Conservation (phyloP, 2,797 vertebrate species). For the Pogonophryne albipinna region DNA sequence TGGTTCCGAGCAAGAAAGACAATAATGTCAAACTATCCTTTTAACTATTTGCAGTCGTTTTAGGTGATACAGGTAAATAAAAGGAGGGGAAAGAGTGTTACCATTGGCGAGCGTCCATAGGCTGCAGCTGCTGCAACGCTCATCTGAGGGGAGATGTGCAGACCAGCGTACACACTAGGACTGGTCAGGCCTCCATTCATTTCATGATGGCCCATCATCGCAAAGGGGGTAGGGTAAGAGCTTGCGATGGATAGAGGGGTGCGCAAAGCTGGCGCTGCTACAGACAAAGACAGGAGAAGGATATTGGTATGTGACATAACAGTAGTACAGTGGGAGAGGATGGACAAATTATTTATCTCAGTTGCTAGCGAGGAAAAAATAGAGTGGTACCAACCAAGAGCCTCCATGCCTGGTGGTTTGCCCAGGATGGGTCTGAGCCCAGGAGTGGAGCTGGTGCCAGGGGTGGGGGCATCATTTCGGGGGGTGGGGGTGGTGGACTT, state of each 20-base stretch:
- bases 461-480: slow-evolving; percentile 95
- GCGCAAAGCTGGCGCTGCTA: slow-evolving; percentile 91
- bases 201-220: slow-evolving; percentile 96
- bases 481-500: slow-evolving; percentile 99
- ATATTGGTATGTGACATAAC: slow-evolving; percentile 35
- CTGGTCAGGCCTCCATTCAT: slow-evolving; percentile 96
- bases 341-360: slow-evolving; percentile 30
- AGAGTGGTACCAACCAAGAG: slow-evolving; percentile 89
- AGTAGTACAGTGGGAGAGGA: slow-evolving; percentile 11
- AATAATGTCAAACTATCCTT: slow-evolving; percentile 19
- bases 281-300: slow-evolving; percentile 45
- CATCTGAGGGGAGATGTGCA: slow-evolving; percentile 99
- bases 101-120: slow-evolving; percentile 95
- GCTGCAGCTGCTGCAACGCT: slow-evolving; percentile 94
- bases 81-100: slow-evolving; percentile 59
- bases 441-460: slow-evolving; percentile 96
- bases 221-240: slow-evolving; percentile 95
- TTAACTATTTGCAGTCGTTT: slow-evolving; percentile 21
- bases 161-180: slow-evolving; percentile 94
- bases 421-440: slow-evolving; percentile 95
- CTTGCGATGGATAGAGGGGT: slow-evolving; percentile 96
- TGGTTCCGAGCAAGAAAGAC: neutral
- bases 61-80: neutral
- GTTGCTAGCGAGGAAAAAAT: slow-evolving; percentile 45
- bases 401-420: slow-evolving; percentile 96